Evolutionary conservation across 2,113 vertebrate genomes (phyloP), one percentile per base, ranked within the genome.

Genomic region (Lophura nycthemera): DNA sequence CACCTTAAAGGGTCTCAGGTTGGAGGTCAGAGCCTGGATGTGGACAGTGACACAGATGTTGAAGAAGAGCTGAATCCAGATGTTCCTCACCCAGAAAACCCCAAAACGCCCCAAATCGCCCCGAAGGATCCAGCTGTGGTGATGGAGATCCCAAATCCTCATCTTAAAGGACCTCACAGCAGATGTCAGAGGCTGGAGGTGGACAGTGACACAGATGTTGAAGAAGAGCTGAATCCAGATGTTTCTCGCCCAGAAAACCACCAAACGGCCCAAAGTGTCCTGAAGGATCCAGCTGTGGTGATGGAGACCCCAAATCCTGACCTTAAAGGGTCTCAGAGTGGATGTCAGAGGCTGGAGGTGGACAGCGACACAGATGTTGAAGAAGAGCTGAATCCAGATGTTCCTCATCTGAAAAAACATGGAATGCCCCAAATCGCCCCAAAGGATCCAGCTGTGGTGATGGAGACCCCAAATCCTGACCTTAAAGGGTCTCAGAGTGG

Each of bases 391-490:
- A 1, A 2, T n/a, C 85, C 52, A 61, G 66, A 36, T 73, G 90
- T 38, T 36, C 6, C 1, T 0, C 2, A 4, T 21, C 9, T 0
- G 0, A 4, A 14, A 7, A 1, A 0, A 2, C 4, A 5, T 11
- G 4, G 27, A 42, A 4, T 0, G 5, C 0, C 2, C 27, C 10
- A 18, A 4, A 1, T 8, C 5, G 40, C 4, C 11, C 48, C 11
- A 6, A 50, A 50, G 22, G 48, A 24, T 10, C 48, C 48, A 24
- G 10, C 48, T 22, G n/a, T n/a, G n/a, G n/a, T n/a, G n/a, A n/a
- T n/a, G n/a, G 30, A 8, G 6, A 19, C 13, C 17, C 21, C 54
- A 6, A 59, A 59, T 40, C 12, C 52, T 19, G 13, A 17, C 32
- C 70, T 22, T 22, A 22, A 47, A 47, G 47, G 47, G 3, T 18